Evolutionary conservation across 2,888 invertebrate genomes (phyloP), one percentile per base, ranked within the genome.

Genomic region (Erebia aethiops): DNA sequence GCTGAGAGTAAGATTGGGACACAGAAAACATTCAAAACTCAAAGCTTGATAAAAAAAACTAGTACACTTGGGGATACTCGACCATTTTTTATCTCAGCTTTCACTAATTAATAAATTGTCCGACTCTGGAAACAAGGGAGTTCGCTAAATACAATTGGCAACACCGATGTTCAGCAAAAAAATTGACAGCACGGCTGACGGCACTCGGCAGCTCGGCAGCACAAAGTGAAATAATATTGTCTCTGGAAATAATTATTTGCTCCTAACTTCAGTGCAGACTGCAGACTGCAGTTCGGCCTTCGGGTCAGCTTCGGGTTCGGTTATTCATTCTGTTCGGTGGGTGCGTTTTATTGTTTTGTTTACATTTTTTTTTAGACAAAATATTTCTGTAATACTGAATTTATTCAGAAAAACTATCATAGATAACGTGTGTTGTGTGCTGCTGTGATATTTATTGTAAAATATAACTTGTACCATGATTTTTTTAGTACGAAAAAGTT

Each of bases 371-470:
- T 43, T 46, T 9, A 16, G 52, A 41, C 64, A 75, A 76, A 76
- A 76, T 72, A 67, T 73, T 70, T 74, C 71, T 65, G 18, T 56
- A 46, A 43, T 18, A 14, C 46, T 49, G 46, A 46, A 49, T 21
- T 57, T 26, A 13, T 7, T 14, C 14, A 9, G 16, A 26, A 10
- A 18, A 51, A 41, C 16, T 46, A 26, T 49, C 10, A 7, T 46
- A 57, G 1, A 57, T 11, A 65, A 70, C 57, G 70, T 78, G 82
- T 81, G 80, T 85, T 84, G 84, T 87, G 87, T 76, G 75, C 72
- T 67, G 70, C 80, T 84, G 86, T 88, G 87, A 83, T 84, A 83
- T 76, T 76, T 75, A 66, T 11, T 52, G 10, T 51, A 57, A 54
- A 61, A 16, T 14, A 66, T 8, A 46, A 66, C 67, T 3, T 46